Base-by-base conservation (phyloP, 2,888 invertebrate species). In the Dicyrtomina minuta region DNA sequence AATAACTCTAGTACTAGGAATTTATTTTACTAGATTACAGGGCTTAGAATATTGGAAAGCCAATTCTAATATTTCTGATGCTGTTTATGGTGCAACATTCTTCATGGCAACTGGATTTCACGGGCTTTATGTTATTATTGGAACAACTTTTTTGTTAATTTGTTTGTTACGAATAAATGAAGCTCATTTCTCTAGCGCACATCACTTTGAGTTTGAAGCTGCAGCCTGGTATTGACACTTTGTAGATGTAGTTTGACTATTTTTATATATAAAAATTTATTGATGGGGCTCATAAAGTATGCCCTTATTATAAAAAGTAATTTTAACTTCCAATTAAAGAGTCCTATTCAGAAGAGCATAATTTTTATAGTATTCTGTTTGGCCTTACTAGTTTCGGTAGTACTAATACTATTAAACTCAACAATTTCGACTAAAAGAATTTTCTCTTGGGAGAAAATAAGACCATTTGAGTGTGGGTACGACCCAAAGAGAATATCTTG, bases 51-150 rank as follows among this genome's bases (percentile, higher is more conserved):
- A 90, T 83, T 80, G 83, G 70, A 86, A 88, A 84, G 85, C 88
- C 0, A 81, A 82, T 1, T 88, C 87, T 81, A 80, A 84, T 73
- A 85, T 88, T 79, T 81, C 84, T 5, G 87, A 87, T 80, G 85
- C 88, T 76, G 82, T 86, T 78, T 90, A 87, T 82, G 89, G 89
- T 0, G 86, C 88, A 61, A 85, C 86, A 56, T 90, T 90, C 83
- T 90, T 87, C 85, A 84, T 90, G 80, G 86, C 88, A 67, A 90
- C 89, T 70, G 90, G 90, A 81, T 90, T 91, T 43, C 90, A 90
- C 80, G 90, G 89, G 2, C 17, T 89, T 65, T 89, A 90, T 84
- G 89, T 90, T 55, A 83, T 90, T 78, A 86, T 87, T 80, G 88
- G 87, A 75, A 84, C 85, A 26, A 81, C 83, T 24, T 88, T 88